phyloP scores from a whole-genome alignment of 1,140 invertebrate genomes.

The Colletes latitarsis region DNA sequence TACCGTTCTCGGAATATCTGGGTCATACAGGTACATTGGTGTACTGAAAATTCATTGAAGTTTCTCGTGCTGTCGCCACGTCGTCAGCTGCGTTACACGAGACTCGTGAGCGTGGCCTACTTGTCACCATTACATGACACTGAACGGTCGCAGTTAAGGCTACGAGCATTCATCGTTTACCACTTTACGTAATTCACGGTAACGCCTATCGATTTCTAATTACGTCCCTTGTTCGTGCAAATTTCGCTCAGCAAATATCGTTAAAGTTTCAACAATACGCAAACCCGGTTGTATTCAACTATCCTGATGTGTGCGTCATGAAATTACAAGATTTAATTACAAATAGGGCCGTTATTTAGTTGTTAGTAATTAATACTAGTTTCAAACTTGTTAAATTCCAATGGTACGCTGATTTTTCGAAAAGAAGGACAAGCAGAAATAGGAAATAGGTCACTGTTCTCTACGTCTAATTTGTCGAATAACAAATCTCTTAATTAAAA shows the following conservation, averaged over 20 bases:
- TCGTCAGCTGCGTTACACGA: conserved; percentile 14
- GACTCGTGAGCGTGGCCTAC: not conserved
- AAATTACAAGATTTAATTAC: conserved; percentile 14
- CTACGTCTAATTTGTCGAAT: too few species aligned
- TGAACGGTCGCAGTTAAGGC: conserved; percentile 6
- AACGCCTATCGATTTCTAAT: conserved; percentile 37
- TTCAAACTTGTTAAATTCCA: not conserved
- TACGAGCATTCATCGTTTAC: conserved; percentile 1
- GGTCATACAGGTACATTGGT: not conserved
- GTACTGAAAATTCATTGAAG: conserved; percentile 12
- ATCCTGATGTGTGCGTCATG: not conserved
- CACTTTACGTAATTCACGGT: conserved; percentile 32
- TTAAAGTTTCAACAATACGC: conserved; percentile 17
- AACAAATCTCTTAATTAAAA: too few species aligned
- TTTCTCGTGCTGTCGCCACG: not conserved
- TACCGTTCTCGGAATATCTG: not conserved
- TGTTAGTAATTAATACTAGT: not conserved
- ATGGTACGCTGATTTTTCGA: not conserved
- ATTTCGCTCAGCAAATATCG: conserved; percentile 12
- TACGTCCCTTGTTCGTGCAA: not conserved
- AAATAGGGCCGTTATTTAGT: not conserved
- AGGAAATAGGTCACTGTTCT: not conserved
- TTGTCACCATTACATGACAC: conserved; percentile 12
- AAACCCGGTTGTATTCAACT: not conserved
- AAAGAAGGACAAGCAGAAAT: not conserved